Conservation (phyloP, 2,888 invertebrate genomes). For the Coleophora flavipennella region DNA sequence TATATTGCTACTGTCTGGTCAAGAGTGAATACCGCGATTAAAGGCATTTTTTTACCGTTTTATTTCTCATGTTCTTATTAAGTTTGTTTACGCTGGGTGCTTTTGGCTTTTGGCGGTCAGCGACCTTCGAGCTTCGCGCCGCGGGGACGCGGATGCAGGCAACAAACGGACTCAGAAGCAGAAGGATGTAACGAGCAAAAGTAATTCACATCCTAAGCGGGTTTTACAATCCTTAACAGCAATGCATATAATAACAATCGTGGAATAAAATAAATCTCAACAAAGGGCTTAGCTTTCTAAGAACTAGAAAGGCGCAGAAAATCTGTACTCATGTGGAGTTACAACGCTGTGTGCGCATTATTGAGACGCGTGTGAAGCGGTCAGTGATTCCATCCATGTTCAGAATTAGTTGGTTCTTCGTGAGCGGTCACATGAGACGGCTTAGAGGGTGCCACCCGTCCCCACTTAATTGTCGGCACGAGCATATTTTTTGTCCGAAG, state of each 20-base stretch:
- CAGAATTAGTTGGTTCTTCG: slow-evolving; percentile 38
- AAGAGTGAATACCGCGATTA: too few relatives aligned
- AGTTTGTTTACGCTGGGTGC: slow-evolving; percentile 50
- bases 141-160: slow-evolving; percentile 39
- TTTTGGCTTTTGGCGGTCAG: slow-evolving; percentile 62
- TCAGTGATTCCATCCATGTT: slow-evolving; percentile 42
- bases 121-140: slow-evolving; percentile 44
- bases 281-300: slow-evolving; percentile 23
- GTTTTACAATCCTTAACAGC: slow-evolving; percentile 40
- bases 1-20: too few relatives aligned
- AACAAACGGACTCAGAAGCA: slow-evolving; percentile 23
- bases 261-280: slow-evolving; percentile 27
- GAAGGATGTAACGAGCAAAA: slow-evolving; percentile 19
- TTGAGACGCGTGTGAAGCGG: slow-evolving; percentile 16
- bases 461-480: slow-evolving; percentile 64
- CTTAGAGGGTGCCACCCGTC: slow-evolving; percentile 36
- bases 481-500: slow-evolving; percentile 46
- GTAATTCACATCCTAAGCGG: slow-evolving; percentile 22
- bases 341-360: slow-evolving; percentile 5
- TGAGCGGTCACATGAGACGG: slow-evolving; percentile 48
- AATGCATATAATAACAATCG: slow-evolving; percentile 33
- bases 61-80: slow-evolving; percentile 15
- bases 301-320: slow-evolving; percentile 33
- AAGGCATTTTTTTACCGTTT: neutral
- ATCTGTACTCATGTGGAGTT: slow-evolving; percentile 39